phyloP scores from a whole-genome alignment of 2,113 vertebrate species.

The Zosterops hypoxanthus region DNA sequence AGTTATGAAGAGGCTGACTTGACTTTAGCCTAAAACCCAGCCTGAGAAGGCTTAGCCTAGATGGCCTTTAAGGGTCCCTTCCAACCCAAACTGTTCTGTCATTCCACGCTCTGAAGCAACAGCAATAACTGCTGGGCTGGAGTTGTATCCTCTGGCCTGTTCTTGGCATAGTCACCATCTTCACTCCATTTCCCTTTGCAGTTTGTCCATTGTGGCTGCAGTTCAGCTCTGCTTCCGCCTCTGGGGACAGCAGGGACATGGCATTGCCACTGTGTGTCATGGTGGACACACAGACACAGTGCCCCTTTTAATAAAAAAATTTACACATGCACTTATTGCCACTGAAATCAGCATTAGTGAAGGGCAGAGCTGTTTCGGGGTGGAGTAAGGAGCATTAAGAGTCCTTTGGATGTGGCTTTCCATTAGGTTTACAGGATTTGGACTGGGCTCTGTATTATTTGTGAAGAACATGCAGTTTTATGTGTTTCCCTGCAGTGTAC shows the following conservation, averaged over 20 bases:
- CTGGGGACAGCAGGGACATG: neutral
- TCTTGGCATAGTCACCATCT: neutral
- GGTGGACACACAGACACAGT: neutral
- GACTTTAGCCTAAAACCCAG: neutral
- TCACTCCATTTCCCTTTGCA: neutral
- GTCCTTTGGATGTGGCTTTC: neutral
- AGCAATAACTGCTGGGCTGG: neutral
- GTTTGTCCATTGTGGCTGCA: neutral
- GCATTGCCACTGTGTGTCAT: accelerated
- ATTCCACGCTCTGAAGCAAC: neutral
- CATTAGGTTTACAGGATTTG: neutral
- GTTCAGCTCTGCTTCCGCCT: neutral
- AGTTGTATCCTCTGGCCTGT: neutral
- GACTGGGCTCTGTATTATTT: neutral
- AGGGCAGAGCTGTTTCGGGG: neutral
- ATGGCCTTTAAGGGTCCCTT: neutral
- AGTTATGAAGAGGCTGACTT: neutral
- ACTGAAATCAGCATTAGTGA: neutral
- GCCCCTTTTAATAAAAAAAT: neutral
- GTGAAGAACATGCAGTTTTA: neutral
- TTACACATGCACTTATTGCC: neutral
- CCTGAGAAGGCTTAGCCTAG: neutral
- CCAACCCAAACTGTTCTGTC: neutral
- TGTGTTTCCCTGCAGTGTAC: neutral
- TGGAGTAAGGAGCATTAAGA: neutral